Evolutionary conservation across 2,888 invertebrate species (phyloP).

Genomic region (Meta bourneti): DNA sequence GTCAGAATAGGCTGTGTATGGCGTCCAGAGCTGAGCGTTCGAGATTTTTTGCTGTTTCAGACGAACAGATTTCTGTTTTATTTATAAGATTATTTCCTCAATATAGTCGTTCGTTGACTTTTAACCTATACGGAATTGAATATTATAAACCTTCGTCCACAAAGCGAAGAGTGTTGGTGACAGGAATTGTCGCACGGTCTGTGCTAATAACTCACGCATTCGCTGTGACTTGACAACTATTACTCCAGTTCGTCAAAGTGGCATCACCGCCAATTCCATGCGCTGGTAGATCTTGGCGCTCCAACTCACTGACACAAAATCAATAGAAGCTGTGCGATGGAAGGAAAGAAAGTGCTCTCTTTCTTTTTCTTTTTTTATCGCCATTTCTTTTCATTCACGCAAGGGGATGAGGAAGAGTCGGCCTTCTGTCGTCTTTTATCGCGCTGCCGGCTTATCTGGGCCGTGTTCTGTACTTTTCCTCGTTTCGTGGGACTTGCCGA

Average conservation of each 20-base stretch:
- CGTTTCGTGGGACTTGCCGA: background rate
- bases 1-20: no score
- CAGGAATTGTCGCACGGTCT: background rate
- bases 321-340: slow-evolving; percentile 22
- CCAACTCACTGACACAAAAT: slow-evolving; percentile 21
- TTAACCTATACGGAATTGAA: no score
- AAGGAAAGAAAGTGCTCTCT: slow-evolving; percentile 26
- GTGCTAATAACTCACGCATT: background rate
- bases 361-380: background rate
- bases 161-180: background rate
- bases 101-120: no score
- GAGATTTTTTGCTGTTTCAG: no score
- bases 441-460: no score
- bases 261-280: slow-evolving; percentile 16
- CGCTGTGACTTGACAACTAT: slow-evolving; percentile 24
- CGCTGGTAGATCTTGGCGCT: background rate
- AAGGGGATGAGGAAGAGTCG: slow-evolving; percentile 4
- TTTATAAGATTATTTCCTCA: no score
- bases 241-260: slow-evolving; percentile 27
- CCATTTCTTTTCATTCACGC: background rate
- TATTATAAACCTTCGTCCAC: background rate
- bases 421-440: slow-evolving; percentile 12
- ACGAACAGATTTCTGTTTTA: no score
- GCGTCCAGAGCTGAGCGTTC: no score
- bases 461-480: background rate